Base-by-base conservation (phyloP, 1,140 invertebrate genomes). In the Anoplolepis gracilipes region DNA sequence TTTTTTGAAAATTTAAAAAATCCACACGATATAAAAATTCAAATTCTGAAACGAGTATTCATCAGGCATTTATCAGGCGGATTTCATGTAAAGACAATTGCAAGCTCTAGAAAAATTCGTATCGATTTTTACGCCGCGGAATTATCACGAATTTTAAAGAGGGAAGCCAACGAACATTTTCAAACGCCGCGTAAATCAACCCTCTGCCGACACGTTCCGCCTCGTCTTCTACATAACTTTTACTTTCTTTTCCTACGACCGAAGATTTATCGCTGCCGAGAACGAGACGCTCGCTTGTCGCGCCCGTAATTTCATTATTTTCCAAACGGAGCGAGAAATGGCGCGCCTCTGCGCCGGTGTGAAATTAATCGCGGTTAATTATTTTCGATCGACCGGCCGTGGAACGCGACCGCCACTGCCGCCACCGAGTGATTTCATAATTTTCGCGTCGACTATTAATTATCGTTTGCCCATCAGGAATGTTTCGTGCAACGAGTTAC, bases 281-380 rank as follows among this genome's bases (percentile, higher is more conserved):
- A 73, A 79, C 64, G 77, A 79, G 77, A 79, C 65, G 42, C 67
- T 72, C 67, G 78, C 78, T 82, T 82, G 67, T 82, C 78, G 36
- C 67, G 55, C 30, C 13, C 28, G 55, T 82, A 82, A 82, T 82
- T 82, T 59, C 67, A 59, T 82, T 82, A 82, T 82, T 73, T 82
- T 33, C 67, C 53, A 73, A 82, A 82, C 78, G 53, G 25, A 46
- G 36, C 65, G 78, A 59, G 65, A 30, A 72, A 59, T 33, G 25
- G 65, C 19, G 75, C 28, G 62, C 19, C 77, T n/a, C 64, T 19
- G 22, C 65, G n/a, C 16, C 67, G 65, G 36, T n/a, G 36, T 53
- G 55, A 59, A 73, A 82, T 82, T 82, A 82, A 82, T 82, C 67
- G 78, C 53, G 67, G 78, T 82, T 82, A 82, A 82, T 82, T 82